Percentiles rank a stretch among this genome's conserved stretches.
phyloP scores from a whole-genome alignment of 1,140 invertebrate species.

The Trialeurodes vaporariorum region DNA sequence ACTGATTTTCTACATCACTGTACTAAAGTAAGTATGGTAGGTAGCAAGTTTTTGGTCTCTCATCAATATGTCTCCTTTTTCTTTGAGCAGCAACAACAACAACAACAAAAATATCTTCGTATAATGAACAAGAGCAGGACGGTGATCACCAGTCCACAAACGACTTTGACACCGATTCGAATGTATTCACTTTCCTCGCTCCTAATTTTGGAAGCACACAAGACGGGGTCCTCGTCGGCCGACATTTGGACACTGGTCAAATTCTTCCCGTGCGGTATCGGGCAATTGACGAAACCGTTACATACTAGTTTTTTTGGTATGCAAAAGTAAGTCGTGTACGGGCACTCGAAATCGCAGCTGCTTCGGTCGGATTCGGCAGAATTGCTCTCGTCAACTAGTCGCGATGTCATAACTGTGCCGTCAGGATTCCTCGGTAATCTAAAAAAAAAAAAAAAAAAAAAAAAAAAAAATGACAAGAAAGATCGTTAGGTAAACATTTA shows the following conservation, averaged over 20 bases:
- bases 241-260: background rate
- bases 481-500: too few relatives aligned
- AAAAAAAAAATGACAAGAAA: too few relatives aligned
- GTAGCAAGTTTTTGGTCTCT: too few relatives aligned
- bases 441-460: constrained; percentile 29
- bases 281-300: constrained; percentile 78
- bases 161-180: background rate
- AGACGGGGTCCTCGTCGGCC: background rate
- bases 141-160: background rate
- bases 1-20: too few relatives aligned
- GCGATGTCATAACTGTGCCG: constrained; percentile 57
- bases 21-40: too few relatives aligned
- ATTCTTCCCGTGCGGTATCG: background rate
- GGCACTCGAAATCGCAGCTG: constrained; percentile 53
- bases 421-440: constrained; percentile 70
- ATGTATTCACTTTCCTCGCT: background rate
- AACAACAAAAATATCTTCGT: background rate
- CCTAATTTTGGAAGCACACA: background rate
- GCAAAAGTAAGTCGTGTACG: constrained; percentile 64
- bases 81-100: background rate
- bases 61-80: too few relatives aligned
- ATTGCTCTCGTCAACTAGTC: constrained; percentile 44
- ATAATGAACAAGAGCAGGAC: background rate
- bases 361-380: background rate
- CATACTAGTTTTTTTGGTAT: constrained; percentile 69